Evolutionary conservation across 2,797 vertebrate species (phyloP), one percentile per base, ranked within the genome.

Genomic region (Fratercula arctica): DNA sequence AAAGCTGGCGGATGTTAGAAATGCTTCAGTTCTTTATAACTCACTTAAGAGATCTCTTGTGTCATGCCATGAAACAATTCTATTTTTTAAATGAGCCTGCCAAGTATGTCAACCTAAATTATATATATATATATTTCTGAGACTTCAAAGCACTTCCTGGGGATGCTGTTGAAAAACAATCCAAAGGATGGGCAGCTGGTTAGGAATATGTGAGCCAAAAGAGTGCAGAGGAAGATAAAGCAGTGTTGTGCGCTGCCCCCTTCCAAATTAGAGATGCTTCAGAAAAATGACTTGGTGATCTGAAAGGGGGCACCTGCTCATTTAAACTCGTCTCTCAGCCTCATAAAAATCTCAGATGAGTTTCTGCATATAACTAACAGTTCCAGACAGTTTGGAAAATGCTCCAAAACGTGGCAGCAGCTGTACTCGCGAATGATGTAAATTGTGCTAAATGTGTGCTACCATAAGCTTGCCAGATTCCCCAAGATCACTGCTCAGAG

Each of bases 91-190:
- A 87, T 20, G 60, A 92, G 96, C 79, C 94, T 97, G 97, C 96
- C 98, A 97, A 97, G 87, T 94, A 92, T 92, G 96, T 98, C 97
- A 97, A 94, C 93, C 96, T 95, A 96, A 97, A 98, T 97, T 97
- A 96, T 76, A 95, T 76, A 88, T 93, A 92, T 37, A 59, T 29
- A 17, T 85, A 95, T 90, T 97, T 92, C 50, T 86, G 91, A 96
- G 90, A 98, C 97, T 98, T 98, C 97, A 98, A 98, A 98, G 97
- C 79, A 88, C 93, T 97, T 97, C 95, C 96, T 91, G 87, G 89
- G 97, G 91, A 97, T 90, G 73, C 97, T 95, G 96, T 93, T 96
- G 91, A 91, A 94, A 97, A 95, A 72, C 90, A 94, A 93, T 79
- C 90, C 94, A 26, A 90, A 91, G 90, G 94, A 96, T 92, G 89